phyloP scores from a whole-genome alignment of 2,797 vertebrate genomes.

The Pampus argenteus region DNA sequence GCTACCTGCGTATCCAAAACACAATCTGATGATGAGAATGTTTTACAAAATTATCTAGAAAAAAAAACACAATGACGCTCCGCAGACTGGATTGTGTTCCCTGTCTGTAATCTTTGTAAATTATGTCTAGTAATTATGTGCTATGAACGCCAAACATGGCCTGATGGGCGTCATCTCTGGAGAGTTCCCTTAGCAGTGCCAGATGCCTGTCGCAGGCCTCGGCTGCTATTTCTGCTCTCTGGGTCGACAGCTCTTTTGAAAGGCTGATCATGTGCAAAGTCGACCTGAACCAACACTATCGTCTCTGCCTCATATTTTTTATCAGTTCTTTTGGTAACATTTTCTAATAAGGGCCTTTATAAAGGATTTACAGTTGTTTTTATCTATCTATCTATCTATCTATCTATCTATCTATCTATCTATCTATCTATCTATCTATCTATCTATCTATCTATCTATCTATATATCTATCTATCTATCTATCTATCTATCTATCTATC shows the following conservation, averaged over 20 bases:
- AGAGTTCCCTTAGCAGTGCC: conserved; percentile 77
- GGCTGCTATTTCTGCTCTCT: conserved; percentile 79
- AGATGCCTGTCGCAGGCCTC: conserved; percentile 81
- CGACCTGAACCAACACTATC: background rate
- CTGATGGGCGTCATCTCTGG: conserved; percentile 68
- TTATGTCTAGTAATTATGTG: conserved; percentile 56
- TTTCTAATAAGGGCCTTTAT: background rate
- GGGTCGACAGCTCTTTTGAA: conserved; percentile 56
- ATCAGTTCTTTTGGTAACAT: background rate
- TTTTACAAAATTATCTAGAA: conserved; percentile 18
- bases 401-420: too few species aligned
- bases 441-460: too few species aligned
- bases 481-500: too few species aligned
- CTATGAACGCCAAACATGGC: conserved; percentile 63
- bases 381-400: too few species aligned
- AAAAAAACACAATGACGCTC: conserved; percentile 14
- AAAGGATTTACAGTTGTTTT: background rate
- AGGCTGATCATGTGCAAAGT: background rate
- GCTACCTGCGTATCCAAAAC: conserved; percentile 37
- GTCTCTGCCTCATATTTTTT: background rate
- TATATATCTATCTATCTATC: too few species aligned
- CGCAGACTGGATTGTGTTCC: conserved; percentile 14
- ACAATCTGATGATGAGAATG: background rate
- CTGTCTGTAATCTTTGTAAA: conserved; percentile 56
- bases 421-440: too few species aligned